Evolutionary conservation across 2,888 invertebrate species (phyloP).

Genomic region (Copidosoma aretas): DNA sequence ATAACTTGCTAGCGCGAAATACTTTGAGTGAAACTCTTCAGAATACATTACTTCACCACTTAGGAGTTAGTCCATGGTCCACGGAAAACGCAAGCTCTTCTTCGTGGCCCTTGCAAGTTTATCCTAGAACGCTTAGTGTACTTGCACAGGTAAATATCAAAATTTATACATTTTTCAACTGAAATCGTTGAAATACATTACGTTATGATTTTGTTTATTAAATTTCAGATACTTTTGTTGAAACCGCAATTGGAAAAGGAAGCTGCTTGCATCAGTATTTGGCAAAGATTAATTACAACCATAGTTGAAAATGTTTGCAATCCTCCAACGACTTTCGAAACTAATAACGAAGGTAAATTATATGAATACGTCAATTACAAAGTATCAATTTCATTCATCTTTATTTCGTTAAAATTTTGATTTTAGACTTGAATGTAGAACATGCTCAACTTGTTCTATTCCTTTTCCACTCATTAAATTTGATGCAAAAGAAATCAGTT

Average conservation of each 20-base stretch:
- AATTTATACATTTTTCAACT: neutral
- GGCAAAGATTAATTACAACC: conserved; percentile 89
- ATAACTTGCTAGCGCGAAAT: conserved; percentile 76
- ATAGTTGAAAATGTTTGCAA: conserved; percentile 85
- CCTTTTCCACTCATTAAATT: conserved; percentile 90
- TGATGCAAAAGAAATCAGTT: conserved; percentile 96
- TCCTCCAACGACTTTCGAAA: conserved; percentile 69
- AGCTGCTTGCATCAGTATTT: conserved; percentile 87
- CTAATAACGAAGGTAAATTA: conserved; percentile 74
- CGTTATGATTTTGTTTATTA: conserved; percentile 10
- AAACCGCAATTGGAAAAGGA: conserved; percentile 87
- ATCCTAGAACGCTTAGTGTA: conserved; percentile 78
- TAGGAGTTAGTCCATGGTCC: conserved; percentile 78
- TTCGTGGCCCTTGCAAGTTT: conserved; percentile 80
- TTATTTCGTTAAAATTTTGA: conserved; percentile 10
- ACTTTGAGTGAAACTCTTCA: conserved; percentile 74
- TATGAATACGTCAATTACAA: too few relatives aligned
- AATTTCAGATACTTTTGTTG: conserved; percentile 71
- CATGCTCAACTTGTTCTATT: conserved; percentile 93
- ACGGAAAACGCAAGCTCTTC: conserved; percentile 66
- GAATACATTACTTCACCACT: conserved; percentile 74
- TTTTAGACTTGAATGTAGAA: conserved; percentile 89
- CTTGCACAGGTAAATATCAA: conserved; percentile 73
- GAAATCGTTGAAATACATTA: neutral
- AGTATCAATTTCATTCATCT: conserved; percentile 17